phyloP scores from a whole-genome alignment of 2,113 vertebrate species.

The Malurus alboscapulatus region DNA sequence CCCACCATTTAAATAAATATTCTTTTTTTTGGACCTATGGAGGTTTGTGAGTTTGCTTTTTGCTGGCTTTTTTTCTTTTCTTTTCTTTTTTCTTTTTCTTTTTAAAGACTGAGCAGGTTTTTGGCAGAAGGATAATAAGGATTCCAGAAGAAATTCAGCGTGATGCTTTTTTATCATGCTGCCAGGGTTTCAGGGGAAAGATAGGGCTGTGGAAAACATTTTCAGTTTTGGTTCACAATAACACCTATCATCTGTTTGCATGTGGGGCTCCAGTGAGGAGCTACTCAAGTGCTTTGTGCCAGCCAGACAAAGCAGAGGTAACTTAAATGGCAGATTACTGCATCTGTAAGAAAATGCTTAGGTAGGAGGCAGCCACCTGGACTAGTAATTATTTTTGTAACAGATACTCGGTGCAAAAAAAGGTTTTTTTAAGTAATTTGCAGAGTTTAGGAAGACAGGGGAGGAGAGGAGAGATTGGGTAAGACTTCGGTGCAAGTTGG shows the following conservation, averaged over 20 bases:
- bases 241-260: not conserved
- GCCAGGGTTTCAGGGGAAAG: conserved; percentile 24
- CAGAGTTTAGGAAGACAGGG: no score
- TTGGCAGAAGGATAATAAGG: conserved; percentile 43
- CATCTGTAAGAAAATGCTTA: not conserved
- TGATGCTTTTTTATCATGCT: not conserved
- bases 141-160: conserved; percentile 32
- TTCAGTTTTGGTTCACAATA: not conserved
- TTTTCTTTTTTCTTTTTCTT: not conserved
- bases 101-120: conserved; percentile 10
- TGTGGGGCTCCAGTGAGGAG: not conserved
- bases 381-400: not conserved
- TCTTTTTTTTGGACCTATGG: not conserved
- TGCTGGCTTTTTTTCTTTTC: not conserved
- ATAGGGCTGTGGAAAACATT: not conserved
- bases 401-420: not conserved
- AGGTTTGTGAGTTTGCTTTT: not conserved
- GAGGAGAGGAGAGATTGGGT: not conserved
- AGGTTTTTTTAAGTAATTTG: not conserved
- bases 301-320: not conserved
- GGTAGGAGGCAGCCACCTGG: not conserved
- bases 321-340: not conserved
- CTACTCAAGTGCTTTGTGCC: not conserved
- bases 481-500: not conserved
- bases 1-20: conserved; percentile 23